Evolutionary conservation across 2,113 vertebrate genomes (phyloP).

Genomic region (Parus major): DNA sequence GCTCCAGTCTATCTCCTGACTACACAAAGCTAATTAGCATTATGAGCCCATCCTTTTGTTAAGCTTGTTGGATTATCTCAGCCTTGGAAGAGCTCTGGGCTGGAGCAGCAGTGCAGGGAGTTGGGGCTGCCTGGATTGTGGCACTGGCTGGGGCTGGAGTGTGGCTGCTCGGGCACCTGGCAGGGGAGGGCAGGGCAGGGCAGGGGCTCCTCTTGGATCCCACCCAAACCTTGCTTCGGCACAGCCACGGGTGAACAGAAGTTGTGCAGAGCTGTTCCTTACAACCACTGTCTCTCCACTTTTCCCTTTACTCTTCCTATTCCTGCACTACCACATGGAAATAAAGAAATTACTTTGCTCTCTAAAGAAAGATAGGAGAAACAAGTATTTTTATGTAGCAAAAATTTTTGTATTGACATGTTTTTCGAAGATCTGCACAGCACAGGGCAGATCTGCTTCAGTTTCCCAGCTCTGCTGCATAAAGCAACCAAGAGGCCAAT

Average conservation of each 20-base stretch:
- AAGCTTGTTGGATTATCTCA: not conserved
- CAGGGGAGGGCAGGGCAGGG: not conserved
- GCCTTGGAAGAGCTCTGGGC: not conserved
- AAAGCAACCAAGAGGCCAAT: not conserved
- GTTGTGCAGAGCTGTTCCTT: not conserved
- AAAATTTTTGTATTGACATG: not conserved
- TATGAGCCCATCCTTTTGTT: not conserved
- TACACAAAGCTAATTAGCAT: not conserved
- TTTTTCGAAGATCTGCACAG: not conserved
- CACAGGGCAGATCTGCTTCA: not conserved
- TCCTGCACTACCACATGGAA: not conserved
- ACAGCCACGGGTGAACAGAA: not conserved
- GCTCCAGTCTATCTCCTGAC: slow-evolving; percentile 24
- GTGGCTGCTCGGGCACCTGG: not conserved
- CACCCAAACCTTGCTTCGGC: not conserved
- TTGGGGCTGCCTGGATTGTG: not conserved
- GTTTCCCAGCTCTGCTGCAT: not conserved
- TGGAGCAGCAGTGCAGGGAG: not conserved
- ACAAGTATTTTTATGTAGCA: not conserved
- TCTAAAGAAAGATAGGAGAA: not conserved
- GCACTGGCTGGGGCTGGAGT: not conserved
- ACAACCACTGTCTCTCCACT: not conserved
- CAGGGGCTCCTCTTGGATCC: not conserved
- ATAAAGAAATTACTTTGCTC: not conserved
- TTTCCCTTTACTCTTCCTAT: not conserved